These are phyloP conservation scores for Zosterops hypoxanthus DNA, from an alignment of 2,113 vertebrate genomes.

Conservation along the genomic window DNA sequence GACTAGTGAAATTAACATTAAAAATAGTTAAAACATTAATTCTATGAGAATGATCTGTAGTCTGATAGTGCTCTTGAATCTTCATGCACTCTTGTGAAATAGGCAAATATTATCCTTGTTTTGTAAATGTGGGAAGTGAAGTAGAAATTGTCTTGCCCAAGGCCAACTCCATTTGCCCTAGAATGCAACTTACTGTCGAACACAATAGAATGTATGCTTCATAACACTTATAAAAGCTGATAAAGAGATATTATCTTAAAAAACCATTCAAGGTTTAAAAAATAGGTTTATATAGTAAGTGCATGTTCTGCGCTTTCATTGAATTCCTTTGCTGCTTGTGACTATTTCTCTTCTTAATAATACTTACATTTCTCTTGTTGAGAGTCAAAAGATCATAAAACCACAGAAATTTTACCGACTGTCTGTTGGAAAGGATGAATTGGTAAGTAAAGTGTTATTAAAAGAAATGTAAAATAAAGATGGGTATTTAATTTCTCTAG, in stretches of 20 bases:
- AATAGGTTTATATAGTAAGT: background rate
- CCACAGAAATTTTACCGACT: background rate
- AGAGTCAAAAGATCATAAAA: background rate
- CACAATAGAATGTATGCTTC: constrained; percentile 40
- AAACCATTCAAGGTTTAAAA: constrained; percentile 24
- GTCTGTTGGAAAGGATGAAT: background rate
- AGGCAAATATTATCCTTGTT: constrained; percentile 47
- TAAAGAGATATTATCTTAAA: constrained; percentile 51
- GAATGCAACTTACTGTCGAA: constrained; percentile 16
- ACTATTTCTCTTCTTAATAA: background rate
- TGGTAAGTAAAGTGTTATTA: background rate
- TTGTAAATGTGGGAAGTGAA: constrained; percentile 53
- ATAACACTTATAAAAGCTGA: constrained; percentile 23
- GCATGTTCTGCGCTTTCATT: background rate
- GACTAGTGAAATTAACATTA: background rate
- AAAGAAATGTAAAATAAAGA: background rate
- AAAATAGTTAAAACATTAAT: constrained; percentile 21
- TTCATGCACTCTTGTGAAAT: constrained; percentile 11
- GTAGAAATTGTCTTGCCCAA: constrained; percentile 61
- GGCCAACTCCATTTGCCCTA: constrained; percentile 28
- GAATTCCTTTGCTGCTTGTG: background rate
- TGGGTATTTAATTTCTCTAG: background rate
- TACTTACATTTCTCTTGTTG: background rate
- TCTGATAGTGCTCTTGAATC: background rate
- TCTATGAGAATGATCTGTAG: background rate